phyloP scores from a whole-genome alignment of 2,113 vertebrate species.

The Condylura cristata region DNA sequence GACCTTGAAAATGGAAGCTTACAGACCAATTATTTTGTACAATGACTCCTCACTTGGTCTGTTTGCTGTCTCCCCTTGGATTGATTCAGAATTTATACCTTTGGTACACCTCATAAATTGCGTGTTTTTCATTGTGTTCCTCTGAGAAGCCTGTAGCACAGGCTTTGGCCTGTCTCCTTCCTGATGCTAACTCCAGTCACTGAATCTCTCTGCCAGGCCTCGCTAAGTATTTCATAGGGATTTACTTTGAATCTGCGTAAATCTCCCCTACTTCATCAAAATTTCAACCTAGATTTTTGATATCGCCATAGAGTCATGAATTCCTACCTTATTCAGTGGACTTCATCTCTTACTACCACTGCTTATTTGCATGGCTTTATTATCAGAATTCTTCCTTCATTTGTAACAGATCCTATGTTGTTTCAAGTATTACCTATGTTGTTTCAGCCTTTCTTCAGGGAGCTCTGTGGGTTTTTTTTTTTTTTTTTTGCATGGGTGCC shows the following conservation, averaged over 20 bases:
- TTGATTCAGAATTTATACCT: not conserved
- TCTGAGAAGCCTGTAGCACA: too few species aligned
- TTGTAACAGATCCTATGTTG: slow-evolving; percentile 2
- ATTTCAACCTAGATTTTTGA: not conserved
- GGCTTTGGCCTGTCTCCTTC: not conserved
- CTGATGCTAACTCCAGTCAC: not conserved
- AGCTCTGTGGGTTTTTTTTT: not conserved
- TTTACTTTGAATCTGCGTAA: not conserved
- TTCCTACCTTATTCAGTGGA: not conserved
- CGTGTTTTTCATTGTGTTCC: not conserved
- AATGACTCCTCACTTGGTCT: not conserved
- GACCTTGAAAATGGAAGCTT: not conserved
- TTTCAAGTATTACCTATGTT: not conserved
- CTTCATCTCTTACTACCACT: not conserved
- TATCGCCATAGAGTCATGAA: not conserved
- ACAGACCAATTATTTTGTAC: not conserved
- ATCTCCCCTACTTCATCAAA: not conserved
- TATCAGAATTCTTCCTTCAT: slow-evolving; percentile 33
- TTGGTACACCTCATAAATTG: not conserved
- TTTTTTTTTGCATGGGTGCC: too few species aligned
- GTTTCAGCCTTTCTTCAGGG: not conserved
- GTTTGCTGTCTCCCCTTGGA: not conserved
- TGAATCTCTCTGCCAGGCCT: not conserved
- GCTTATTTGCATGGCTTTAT: not conserved
- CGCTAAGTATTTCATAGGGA: not conserved